Evolutionary conservation across 37 sponge, comb jelly and placozoan genomes (phyloP).

Genomic region (Dysidea cf. avara): DNA sequence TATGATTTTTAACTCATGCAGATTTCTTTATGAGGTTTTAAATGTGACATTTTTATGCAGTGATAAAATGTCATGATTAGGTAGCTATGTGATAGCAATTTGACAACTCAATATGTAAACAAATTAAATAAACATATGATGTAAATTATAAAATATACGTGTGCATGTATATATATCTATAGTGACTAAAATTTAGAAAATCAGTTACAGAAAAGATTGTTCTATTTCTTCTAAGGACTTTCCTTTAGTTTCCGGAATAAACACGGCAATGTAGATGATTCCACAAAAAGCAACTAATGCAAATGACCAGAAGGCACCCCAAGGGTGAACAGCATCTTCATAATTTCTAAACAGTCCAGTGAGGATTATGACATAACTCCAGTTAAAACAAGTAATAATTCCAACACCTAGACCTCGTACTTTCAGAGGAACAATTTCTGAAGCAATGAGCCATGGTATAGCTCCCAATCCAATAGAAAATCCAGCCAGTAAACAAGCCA

Average conservation of each 20-base stretch:
- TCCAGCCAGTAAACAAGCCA: no score
- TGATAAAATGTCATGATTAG: no score
- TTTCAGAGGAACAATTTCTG: conserved; percentile 74
- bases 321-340: background rate
- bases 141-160: no score
- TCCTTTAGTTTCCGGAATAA: conserved; percentile 90
- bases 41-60: no score
- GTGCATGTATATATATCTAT: no score
- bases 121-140: no score
- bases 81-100: no score
- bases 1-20: no score
- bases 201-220: no score
- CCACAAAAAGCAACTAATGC: conserved; percentile 33
- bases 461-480: conserved; percentile 86
- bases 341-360: conserved; percentile 38
- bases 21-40: no score
- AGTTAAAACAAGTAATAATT: conserved; percentile 63
- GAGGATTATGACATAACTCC: conserved; percentile 60
- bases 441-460: conserved; percentile 78
- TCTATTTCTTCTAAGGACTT: conserved; percentile 82
- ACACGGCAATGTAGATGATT: conserved; percentile 63
- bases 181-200: no score
- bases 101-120: no score
- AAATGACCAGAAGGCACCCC: conserved; percentile 69
- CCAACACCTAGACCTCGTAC: conserved; percentile 61